Percentiles rank a stretch among this genome's conserved stretches.
phyloP scores from a whole-genome alignment of 92 coral and sea anemone species.

The Actinernus sp. region DNA sequence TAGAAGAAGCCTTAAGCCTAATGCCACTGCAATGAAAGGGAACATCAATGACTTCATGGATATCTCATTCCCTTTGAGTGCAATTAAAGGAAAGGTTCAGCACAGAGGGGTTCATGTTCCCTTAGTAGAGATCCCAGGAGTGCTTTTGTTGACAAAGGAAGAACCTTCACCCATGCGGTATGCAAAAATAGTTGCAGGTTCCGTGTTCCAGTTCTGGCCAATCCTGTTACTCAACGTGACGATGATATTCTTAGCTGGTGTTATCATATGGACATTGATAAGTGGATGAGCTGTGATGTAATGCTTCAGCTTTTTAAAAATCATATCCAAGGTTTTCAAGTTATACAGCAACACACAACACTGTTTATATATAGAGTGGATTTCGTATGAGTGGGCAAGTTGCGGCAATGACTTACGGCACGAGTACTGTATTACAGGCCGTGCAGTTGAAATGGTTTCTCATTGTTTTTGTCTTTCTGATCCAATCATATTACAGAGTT shows the following conservation, averaged over 20 bases:
- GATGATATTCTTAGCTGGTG: constrained; percentile 59
- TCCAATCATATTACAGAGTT: too few relatives aligned
- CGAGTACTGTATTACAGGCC: too few relatives aligned
- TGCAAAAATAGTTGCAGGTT: constrained; percentile 27
- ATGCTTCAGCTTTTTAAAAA: too few relatives aligned
- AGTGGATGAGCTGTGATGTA: too few relatives aligned
- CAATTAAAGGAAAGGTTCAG: constrained; percentile 21
- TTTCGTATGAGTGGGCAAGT: too few relatives aligned
- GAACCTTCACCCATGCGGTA: constrained; percentile 6
- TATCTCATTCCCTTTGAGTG: constrained; percentile 63
- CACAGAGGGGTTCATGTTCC: constrained; percentile 48
- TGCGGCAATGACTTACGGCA: too few relatives aligned
- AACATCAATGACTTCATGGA: constrained; percentile 17
- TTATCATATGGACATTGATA: constrained; percentile 70
- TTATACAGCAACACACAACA: too few relatives aligned
- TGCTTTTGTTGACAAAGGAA: constrained; percentile 31
- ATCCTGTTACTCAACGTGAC: constrained; percentile 32
- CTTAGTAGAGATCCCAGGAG: constrained; percentile 48
- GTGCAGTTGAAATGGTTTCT: too few relatives aligned
- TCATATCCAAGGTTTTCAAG: too few relatives aligned
- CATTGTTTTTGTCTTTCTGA: too few relatives aligned
- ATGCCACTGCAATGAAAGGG: background rate
- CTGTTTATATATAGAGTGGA: too few relatives aligned
- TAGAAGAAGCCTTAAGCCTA: constrained; percentile 7
- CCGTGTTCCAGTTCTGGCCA: constrained; percentile 68